Conservation (phyloP, 2,113 vertebrate genomes). For the Cyphomyrus plagiostoma region DNA sequence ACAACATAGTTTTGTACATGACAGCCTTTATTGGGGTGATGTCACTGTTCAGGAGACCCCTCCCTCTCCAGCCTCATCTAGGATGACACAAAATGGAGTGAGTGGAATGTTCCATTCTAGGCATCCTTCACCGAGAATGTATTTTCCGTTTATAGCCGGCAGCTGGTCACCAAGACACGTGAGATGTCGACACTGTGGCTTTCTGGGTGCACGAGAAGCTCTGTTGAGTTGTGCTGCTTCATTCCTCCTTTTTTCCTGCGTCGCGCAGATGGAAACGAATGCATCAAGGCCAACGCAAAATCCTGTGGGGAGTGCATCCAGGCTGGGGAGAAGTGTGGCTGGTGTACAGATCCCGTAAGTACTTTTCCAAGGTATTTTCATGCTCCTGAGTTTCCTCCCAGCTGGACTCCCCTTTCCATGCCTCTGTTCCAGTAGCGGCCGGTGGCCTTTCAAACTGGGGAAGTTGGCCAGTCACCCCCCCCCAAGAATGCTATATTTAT, state of each 20-base stretch:
- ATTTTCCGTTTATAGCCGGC: not conserved
- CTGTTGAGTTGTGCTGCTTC: not conserved
- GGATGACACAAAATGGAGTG: not conserved
- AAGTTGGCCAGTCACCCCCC: too few species aligned
- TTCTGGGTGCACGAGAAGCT: not conserved
- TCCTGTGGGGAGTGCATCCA: slow-evolving; percentile 98
- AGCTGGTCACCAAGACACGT: not conserved
- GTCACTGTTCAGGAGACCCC: not conserved
- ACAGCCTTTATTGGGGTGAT: not conserved
- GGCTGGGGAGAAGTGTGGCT: slow-evolving; percentile 84
- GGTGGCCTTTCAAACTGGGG: too few species aligned
- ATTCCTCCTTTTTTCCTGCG: slow-evolving; percentile 30
- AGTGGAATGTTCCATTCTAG: slow-evolving; percentile 9
- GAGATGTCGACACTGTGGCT: not conserved
- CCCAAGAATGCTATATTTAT: too few species aligned
- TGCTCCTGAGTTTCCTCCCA: not conserved
- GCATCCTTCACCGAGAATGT: not conserved
- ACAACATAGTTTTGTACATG: too few species aligned
- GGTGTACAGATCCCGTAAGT: slow-evolving; percentile 86
- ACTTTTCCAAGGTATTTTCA: not conserved
- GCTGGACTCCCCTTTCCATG: not conserved
- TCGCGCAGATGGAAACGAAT: slow-evolving; percentile 77
- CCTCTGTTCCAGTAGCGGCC: not conserved
- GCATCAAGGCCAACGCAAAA: slow-evolving; percentile 91
- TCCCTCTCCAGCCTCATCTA: not conserved